Evolutionary conservation across 1,140 invertebrate genomes (phyloP).

Genomic region (Mya arenaria): DNA sequence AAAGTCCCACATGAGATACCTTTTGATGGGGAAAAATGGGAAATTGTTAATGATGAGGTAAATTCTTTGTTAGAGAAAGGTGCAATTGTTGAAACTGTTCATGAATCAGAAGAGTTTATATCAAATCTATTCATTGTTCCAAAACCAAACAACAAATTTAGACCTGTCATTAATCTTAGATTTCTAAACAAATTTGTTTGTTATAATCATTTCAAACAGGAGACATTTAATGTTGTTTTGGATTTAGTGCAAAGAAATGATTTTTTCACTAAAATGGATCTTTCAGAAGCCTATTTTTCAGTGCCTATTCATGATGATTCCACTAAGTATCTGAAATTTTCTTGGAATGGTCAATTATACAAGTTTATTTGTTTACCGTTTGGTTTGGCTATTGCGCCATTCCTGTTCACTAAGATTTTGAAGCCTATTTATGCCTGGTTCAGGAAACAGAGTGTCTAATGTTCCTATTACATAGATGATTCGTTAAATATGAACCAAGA

Average conservation of each 20-base stretch:
- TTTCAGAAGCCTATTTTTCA: conserved; percentile 32
- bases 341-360: not conserved
- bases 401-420: conserved; percentile 45
- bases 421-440: conserved; percentile 45
- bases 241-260: conserved; percentile 28
- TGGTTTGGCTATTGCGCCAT: conserved; percentile 1
- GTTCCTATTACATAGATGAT: conserved; percentile 57
- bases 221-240: conserved; percentile 35
- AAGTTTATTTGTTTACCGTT: conserved; percentile 9
- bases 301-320: not conserved
- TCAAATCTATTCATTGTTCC: conserved; percentile 21
- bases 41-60: conserved; percentile 23
- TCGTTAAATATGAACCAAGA: conserved; percentile 33
- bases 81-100: conserved; percentile 8
- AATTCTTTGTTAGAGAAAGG: conserved; percentile 12
- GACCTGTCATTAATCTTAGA: conserved; percentile 23
- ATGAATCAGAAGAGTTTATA: conserved; percentile 13
- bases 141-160: conserved; percentile 13
- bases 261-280: conserved; percentile 30
- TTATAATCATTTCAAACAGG: conserved; percentile 31
- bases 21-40: not conserved
- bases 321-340: conserved; percentile 38
- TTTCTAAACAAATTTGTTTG: conserved; percentile 26
- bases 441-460: conserved; percentile 26
- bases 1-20: conserved; percentile 31